Evolutionary conservation across 2,888 invertebrate genomes (phyloP).

Genomic region (Sepioteuthis lessoniana): DNA sequence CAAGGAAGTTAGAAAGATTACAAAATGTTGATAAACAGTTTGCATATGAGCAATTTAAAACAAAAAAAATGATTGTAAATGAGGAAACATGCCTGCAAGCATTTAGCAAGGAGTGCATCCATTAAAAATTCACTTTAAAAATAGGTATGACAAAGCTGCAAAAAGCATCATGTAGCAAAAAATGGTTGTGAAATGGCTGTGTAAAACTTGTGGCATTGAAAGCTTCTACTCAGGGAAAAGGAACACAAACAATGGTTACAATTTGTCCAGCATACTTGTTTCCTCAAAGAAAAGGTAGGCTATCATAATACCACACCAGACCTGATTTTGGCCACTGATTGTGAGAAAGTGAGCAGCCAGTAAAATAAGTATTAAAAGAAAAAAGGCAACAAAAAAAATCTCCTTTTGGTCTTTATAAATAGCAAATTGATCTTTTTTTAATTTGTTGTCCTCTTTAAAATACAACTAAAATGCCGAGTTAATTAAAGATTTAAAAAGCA

Average conservation of each 20-base stretch:
- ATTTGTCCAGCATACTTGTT: neutral
- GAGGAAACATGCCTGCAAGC: neutral
- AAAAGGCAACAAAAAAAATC: neutral
- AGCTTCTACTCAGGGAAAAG: constrained; percentile 25
- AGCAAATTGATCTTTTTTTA: constrained; percentile 7
- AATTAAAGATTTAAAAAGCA: constrained; percentile 6
- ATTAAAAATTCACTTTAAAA: neutral
- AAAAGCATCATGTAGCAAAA: neutral
- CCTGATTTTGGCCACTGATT: neutral
- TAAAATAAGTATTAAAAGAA: neutral
- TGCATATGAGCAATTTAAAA: neutral
- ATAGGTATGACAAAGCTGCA: neutral
- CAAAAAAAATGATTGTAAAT: neutral
- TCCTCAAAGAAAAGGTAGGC: neutral
- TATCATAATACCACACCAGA: neutral
- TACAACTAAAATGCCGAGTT: constrained; percentile 33
- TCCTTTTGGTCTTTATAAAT: constrained; percentile 10
- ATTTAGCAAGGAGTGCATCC: too few relatives aligned
- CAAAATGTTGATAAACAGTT: neutral
- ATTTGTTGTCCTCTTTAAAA: neutral
- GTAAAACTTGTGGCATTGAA: constrained; percentile 9
- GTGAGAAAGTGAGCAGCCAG: constrained; percentile 33
- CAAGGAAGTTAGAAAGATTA: neutral
- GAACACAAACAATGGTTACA: constrained; percentile 14
- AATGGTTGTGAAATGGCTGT: constrained; percentile 8